phyloP scores from a whole-genome alignment of 2,888 invertebrate species.

The Oscheius onirici region DNA sequence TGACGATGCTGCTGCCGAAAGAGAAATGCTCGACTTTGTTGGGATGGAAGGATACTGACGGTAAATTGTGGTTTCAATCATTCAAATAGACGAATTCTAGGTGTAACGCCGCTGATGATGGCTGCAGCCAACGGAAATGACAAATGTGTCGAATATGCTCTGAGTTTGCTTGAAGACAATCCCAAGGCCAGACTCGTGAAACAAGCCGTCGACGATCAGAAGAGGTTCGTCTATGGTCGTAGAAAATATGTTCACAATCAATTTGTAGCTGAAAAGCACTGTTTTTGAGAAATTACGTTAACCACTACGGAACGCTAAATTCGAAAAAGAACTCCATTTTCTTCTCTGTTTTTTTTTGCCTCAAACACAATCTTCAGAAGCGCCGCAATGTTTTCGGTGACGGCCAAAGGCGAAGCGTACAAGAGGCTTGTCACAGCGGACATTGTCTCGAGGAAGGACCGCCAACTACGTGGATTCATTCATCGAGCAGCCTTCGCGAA shows the following conservation, averaged over 20 bases:
- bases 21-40: neutral
- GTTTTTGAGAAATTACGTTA: too few species aligned
- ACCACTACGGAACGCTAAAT: too few species aligned
- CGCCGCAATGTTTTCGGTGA: slow-evolving; percentile 6
- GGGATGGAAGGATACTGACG: slow-evolving; percentile 10
- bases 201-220: neutral
- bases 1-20: neutral
- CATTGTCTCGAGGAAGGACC: neutral
- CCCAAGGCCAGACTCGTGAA: neutral
- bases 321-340: too few species aligned
- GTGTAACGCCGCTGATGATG: slow-evolving; percentile 1
- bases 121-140: neutral
- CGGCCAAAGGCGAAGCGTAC: neutral
- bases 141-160: neutral
- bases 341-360: too few species aligned
- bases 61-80: neutral
- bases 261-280: neutral
- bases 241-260: neutral
- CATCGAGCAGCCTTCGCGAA: slow-evolving; percentile 26
- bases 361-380: neutral
- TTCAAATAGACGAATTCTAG: neutral
- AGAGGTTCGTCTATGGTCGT: neutral
- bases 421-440: neutral
- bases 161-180: neutral
- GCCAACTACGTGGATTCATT: slow-evolving; percentile 14